A percentile compares a stretch with the other conserved stretches of the same genome.
These are phyloP conservation scores for Apodemus speciosus DNA, from an alignment of 2,113 vertebrate genomes.

Conservation along the genomic window DNA sequence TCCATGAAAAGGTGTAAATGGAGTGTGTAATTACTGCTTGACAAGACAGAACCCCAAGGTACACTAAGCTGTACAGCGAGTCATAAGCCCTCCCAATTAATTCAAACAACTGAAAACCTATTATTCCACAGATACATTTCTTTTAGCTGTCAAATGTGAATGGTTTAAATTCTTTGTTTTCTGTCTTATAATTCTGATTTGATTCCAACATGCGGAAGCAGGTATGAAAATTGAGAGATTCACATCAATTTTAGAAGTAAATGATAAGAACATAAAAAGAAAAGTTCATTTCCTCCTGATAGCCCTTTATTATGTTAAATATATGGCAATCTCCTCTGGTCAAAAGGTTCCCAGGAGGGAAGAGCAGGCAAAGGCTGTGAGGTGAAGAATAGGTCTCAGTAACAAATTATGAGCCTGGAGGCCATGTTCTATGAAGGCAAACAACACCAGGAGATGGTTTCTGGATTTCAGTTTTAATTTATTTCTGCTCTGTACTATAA, in stretches of 20 bases:
- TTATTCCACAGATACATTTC: neutral
- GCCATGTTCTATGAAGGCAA: neutral
- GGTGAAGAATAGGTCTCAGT: neutral
- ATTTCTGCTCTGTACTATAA: constrained; percentile 17
- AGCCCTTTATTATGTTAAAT: neutral
- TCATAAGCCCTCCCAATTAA: neutral
- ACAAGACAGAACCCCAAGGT: neutral
- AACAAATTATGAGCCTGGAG: neutral
- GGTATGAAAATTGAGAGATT: neutral
- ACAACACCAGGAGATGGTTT: neutral
- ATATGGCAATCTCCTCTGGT: neutral
- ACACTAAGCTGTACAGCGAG: neutral
- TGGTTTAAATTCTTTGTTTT: neutral
- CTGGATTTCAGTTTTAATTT: neutral
- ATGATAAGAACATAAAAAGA: neutral
- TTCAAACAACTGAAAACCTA: neutral
- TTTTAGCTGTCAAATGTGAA: neutral
- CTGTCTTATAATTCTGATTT: neutral
- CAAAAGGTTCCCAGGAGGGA: neutral
- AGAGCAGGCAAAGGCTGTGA: neutral
- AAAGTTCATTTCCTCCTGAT: neutral
- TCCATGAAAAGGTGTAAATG: neutral
- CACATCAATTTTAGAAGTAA: neutral
- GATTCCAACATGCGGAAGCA: neutral
- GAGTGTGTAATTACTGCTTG: neutral